These are phyloP conservation scores for Rhinoptilus africanus DNA, from an alignment of 2,113 vertebrate genomes.

Conservation along the genomic window DNA sequence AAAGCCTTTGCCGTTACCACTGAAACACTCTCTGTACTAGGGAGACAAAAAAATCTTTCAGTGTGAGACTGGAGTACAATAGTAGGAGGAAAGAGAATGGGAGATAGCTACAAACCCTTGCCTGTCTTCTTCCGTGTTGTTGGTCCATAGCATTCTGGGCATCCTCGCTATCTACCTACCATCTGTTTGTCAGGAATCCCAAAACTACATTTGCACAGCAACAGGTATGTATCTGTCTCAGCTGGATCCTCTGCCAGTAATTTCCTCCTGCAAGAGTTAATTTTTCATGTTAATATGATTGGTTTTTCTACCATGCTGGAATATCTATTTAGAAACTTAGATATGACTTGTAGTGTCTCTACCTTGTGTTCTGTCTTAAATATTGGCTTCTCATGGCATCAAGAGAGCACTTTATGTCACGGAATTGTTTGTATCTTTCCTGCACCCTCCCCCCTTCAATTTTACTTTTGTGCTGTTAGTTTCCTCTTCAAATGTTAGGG, in stretches of 20 bases:
- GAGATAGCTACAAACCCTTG: not conserved
- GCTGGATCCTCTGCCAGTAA: not conserved
- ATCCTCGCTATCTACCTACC: not conserved
- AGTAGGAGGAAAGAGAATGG: not conserved
- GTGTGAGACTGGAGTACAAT: not conserved
- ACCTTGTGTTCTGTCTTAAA: not conserved
- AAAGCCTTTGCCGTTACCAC: not conserved
- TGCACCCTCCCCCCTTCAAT: not conserved
- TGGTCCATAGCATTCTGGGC: not conserved
- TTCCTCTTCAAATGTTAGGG: not conserved
- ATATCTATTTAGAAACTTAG: not conserved
- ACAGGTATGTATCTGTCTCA: not conserved
- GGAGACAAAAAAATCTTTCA: not conserved
- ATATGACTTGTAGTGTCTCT: not conserved
- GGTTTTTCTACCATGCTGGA: accelerated
- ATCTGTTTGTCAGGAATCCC: not conserved
- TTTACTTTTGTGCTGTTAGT: not conserved
- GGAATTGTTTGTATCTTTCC: not conserved
- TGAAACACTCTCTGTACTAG: not conserved
- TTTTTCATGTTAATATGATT: not conserved
- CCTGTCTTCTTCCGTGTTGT: accelerated
- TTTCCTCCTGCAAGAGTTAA: not conserved
- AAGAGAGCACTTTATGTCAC: not conserved
- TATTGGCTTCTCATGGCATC: not conserved
- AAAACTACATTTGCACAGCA: not conserved